phyloP scores from a whole-genome alignment of 2,888 invertebrate genomes.

The Sphaerophoria rueppellii region DNA sequence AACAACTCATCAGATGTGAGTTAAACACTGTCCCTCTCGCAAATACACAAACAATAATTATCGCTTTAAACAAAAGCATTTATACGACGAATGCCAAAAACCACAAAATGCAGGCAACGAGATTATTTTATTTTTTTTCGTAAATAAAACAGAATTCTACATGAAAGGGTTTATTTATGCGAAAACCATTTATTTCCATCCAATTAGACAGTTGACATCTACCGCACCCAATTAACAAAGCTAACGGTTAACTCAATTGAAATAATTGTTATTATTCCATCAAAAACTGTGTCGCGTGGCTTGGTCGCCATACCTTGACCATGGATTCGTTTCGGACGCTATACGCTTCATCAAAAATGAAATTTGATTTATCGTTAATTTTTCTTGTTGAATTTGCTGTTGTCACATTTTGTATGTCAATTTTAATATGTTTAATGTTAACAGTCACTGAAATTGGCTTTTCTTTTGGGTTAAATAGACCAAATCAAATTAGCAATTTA shows the following conservation, averaged over 20 bases:
- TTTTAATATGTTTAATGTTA: conserved; percentile 8
- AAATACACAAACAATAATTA: no score
- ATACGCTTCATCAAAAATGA: conserved; percentile 46
- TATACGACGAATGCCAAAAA: no score
- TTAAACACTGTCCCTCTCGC: no score
- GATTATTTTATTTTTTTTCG: no score
- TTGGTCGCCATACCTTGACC: conserved; percentile 45
- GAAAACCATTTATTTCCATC: conserved; percentile 7
- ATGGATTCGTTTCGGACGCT: conserved; percentile 35
- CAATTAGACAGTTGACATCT: conserved; percentile 9
- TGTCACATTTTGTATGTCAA: conserved; percentile 22
- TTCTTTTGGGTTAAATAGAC: conserved; percentile 33
- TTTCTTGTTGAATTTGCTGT: background rate
- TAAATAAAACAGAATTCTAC: no score
- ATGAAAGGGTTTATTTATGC: background rate
- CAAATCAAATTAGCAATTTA: conserved; percentile 35
- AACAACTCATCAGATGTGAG: no score
- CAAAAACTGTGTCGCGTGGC: conserved; percentile 8
- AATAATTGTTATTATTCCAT: background rate
- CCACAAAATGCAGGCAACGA: no score
- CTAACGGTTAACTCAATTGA: conserved; percentile 12
- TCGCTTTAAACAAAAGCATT: no score
- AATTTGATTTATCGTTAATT: conserved; percentile 53
- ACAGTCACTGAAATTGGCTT: background rate
- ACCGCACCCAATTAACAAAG: conserved; percentile 3